Evolutionary conservation across 2,797 vertebrate species (phyloP).

Genomic region (Menidia menidia): DNA sequence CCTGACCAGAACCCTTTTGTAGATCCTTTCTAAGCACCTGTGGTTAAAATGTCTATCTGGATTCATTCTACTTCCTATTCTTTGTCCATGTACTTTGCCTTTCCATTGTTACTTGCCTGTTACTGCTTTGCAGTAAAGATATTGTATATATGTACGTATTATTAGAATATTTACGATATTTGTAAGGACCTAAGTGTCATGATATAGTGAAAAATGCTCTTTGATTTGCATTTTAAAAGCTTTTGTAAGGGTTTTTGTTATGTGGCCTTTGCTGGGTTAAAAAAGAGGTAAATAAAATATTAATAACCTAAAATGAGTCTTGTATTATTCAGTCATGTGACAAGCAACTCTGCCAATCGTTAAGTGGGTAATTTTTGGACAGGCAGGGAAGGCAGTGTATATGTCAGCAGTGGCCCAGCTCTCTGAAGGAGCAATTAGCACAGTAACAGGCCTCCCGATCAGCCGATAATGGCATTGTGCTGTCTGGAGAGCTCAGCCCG

Average conservation of each 20-base stretch:
- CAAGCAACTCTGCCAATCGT: slow-evolving; percentile 13
- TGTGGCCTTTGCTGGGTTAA: neutral
- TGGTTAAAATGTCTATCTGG: slow-evolving; percentile 5
- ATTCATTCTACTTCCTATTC: slow-evolving; percentile 3
- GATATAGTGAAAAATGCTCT: slow-evolving; percentile 26
- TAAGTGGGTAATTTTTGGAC: slow-evolving; percentile 25
- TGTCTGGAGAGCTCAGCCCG: slow-evolving; percentile 85
- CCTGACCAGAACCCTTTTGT: neutral
- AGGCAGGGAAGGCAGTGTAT: slow-evolving; percentile 63
- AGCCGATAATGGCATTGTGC: slow-evolving; percentile 88
- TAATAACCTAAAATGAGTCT: slow-evolving; percentile 11
- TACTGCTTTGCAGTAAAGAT: slow-evolving; percentile 7
- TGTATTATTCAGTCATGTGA: slow-evolving; percentile 2
- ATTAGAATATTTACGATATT: slow-evolving; percentile 25
- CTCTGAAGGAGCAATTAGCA: slow-evolving; percentile 90
- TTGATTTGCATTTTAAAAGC: slow-evolving; percentile 28
- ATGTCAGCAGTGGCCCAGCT: slow-evolving; percentile 72
- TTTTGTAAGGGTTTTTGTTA: slow-evolving; percentile 10
- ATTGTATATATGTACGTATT: slow-evolving; percentile 59
- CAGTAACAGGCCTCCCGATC: slow-evolving; percentile 88
- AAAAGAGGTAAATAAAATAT: slow-evolving; percentile 42
- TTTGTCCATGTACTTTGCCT: neutral
- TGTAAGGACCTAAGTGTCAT: slow-evolving; percentile 12
- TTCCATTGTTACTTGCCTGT: neutral
- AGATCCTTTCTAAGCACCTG: neutral